Evolutionary conservation across 2,797 vertebrate species (phyloP).

Genomic region (Trichosurus vulpecula): DNA sequence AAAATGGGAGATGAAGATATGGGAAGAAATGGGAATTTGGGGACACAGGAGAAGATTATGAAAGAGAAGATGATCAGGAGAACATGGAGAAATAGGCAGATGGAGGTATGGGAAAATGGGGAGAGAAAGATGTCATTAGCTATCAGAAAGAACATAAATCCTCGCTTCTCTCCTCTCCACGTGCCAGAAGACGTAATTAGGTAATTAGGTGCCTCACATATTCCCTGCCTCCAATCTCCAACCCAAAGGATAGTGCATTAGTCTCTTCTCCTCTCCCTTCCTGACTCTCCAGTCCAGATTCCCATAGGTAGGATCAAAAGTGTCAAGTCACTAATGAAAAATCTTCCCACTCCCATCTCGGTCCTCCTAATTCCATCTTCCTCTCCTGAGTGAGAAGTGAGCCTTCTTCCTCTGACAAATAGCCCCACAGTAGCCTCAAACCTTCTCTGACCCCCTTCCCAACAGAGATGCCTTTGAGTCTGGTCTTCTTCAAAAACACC

Average conservation of each 20-base stretch:
- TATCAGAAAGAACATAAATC: neutral
- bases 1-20: neutral
- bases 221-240: neutral
- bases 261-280: neutral
- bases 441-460: neutral
- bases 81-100: neutral
- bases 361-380: rapidly evolving
- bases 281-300: rapidly evolving
- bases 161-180: neutral
- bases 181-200: neutral
- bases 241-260: neutral
- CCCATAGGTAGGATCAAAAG: neutral
- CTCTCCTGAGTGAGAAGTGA: rapidly evolving
- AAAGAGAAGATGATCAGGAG: neutral
- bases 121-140: neutral
- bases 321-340: neutral
- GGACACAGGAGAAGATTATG: neutral
- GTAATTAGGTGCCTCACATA: neutral
- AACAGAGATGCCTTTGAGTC: neutral
- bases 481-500: neutral
- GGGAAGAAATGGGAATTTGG: neutral
- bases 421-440: neutral
- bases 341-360: neutral
- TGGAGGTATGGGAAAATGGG: neutral
- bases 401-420: rapidly evolving